phyloP scores from a whole-genome alignment of 2,888 invertebrate species.

The Archips xylosteana region DNA sequence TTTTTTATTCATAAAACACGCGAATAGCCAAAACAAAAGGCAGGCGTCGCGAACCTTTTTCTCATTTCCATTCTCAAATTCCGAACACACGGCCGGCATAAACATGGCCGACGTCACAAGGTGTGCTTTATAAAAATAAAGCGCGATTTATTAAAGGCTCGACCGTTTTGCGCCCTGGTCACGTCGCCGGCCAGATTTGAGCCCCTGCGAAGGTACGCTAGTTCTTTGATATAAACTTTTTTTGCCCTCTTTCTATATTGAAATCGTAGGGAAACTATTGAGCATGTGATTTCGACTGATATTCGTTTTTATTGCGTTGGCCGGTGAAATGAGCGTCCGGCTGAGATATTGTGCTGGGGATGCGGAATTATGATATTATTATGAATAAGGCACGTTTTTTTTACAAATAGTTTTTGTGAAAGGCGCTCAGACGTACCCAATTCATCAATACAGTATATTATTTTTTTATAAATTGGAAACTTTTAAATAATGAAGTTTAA shows the following conservation, averaged over 20 bases:
- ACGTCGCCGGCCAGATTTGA: slow-evolving; percentile 79
- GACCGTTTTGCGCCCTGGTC: slow-evolving; percentile 58
- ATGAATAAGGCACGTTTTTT: not conserved
- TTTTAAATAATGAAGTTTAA: too few relatives aligned
- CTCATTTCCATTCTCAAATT: slow-evolving; percentile 63
- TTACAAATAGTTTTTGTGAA: not conserved
- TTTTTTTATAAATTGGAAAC: too few relatives aligned
- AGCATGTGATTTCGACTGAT: slow-evolving; percentile 52
- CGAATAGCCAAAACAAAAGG: slow-evolving; percentile 47
- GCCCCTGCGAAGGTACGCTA: slow-evolving; percentile 64
- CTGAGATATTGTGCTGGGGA: slow-evolving; percentile 21
- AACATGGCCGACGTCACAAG: slow-evolving; percentile 75
- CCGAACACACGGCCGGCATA: slow-evolving; percentile 72
- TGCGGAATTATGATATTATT: slow-evolving; percentile 20
- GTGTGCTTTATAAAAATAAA: slow-evolving; percentile 80
- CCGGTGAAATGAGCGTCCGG: slow-evolving; percentile 27
- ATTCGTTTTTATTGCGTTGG: slow-evolving; percentile 47
- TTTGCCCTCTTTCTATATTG: slow-evolving; percentile 68
- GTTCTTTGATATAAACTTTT: slow-evolving; percentile 77
- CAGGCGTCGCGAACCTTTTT: slow-evolving; percentile 49
- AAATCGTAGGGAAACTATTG: slow-evolving; percentile 69
- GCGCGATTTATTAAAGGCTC: slow-evolving; percentile 81
- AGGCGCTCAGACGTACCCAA: too few relatives aligned
- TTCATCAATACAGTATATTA: too few relatives aligned
- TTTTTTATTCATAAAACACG: slow-evolving; percentile 41